Evolutionary conservation across 1,140 invertebrate genomes (phyloP).

Genomic region (Tachypleus tridentatus): DNA sequence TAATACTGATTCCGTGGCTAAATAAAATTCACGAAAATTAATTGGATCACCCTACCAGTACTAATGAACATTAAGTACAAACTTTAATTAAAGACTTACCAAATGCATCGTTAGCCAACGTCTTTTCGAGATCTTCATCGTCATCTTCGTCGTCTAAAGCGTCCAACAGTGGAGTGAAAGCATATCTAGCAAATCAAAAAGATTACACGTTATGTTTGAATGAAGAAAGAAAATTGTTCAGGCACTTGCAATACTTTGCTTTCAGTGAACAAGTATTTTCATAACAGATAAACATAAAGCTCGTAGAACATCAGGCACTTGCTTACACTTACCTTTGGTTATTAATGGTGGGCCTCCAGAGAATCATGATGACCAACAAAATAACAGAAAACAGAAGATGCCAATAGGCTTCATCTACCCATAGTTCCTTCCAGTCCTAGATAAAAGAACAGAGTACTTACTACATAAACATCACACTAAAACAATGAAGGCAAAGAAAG

Average conservation of each 20-base stretch:
- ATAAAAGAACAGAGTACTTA: slow-evolving; percentile 20
- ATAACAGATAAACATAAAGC: too few species aligned
- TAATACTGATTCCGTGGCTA: not conserved
- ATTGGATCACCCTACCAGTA: slow-evolving; percentile 1
- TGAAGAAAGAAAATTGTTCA: not conserved
- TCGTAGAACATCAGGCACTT: too few species aligned
- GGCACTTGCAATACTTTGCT: not conserved
- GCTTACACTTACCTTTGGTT: slow-evolving; percentile 54
- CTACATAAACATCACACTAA: too few species aligned
- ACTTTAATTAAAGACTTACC: slow-evolving; percentile 33
- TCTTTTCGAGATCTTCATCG: slow-evolving; percentile 64
- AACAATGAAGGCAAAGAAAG: too few species aligned
- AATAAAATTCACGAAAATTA: not conserved
- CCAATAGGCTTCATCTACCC: slow-evolving; percentile 90
- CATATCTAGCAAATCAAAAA: slow-evolving; percentile 46
- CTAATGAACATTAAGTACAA: slow-evolving; percentile 3
- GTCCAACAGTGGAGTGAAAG: slow-evolving; percentile 81
- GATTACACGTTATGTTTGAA: not conserved
- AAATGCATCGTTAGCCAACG: slow-evolving; percentile 58
- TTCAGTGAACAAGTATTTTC: too few species aligned
- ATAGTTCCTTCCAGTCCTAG: slow-evolving; percentile 78
- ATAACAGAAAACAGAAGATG: slow-evolving; percentile 79
- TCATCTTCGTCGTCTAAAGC: slow-evolving; percentile 60
- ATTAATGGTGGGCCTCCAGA: slow-evolving; percentile 88
- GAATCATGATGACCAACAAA: slow-evolving; percentile 79